Percentiles rank a stretch among this genome's conserved stretches.
phyloP scores from a whole-genome alignment of 1,140 invertebrate genomes.

The Cotesia typhae region DNA sequence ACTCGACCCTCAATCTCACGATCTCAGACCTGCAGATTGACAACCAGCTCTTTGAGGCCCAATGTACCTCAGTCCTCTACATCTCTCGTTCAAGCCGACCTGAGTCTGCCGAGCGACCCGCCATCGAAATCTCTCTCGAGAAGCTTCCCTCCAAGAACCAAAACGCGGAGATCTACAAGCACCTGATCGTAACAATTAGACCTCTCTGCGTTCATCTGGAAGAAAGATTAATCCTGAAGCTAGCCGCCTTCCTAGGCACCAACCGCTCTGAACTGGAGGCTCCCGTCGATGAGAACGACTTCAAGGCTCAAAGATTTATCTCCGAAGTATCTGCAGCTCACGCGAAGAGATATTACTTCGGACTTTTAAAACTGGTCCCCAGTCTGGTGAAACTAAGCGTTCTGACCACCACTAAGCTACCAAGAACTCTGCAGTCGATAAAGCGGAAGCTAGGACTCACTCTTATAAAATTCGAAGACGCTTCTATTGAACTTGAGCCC shows the following conservation, averaged over 20 bases:
- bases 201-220: slow-evolving; percentile 88
- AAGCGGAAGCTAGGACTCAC: slow-evolving; percentile 89
- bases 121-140: slow-evolving; percentile 73
- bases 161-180: slow-evolving; percentile 77
- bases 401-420: slow-evolving; percentile 82
- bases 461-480: slow-evolving; percentile 96
- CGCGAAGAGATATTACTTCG: slow-evolving; percentile 90
- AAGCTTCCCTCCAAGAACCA: slow-evolving; percentile 75
- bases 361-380: slow-evolving; percentile 80
- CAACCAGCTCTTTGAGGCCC: slow-evolving; percentile 89
- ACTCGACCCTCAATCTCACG: slow-evolving; percentile 75
- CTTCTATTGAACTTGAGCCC: slow-evolving; percentile 88
- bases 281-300: slow-evolving; percentile 76
- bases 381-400: slow-evolving; percentile 86
- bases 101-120: slow-evolving; percentile 67
- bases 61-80: slow-evolving; percentile 84
- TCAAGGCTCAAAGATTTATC: slow-evolving; percentile 78
- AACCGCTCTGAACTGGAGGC: slow-evolving; percentile 56
- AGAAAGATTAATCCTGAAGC: slow-evolving; percentile 86
- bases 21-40: slow-evolving; percentile 87
- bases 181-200: slow-evolving; percentile 83
- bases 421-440: slow-evolving; percentile 77
- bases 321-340: slow-evolving; percentile 83
- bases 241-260: slow-evolving; percentile 76
- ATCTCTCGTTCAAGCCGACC: slow-evolving; percentile 66